Conservation (phyloP, 1,140 invertebrate species). For the Periplaneta americana region DNA sequence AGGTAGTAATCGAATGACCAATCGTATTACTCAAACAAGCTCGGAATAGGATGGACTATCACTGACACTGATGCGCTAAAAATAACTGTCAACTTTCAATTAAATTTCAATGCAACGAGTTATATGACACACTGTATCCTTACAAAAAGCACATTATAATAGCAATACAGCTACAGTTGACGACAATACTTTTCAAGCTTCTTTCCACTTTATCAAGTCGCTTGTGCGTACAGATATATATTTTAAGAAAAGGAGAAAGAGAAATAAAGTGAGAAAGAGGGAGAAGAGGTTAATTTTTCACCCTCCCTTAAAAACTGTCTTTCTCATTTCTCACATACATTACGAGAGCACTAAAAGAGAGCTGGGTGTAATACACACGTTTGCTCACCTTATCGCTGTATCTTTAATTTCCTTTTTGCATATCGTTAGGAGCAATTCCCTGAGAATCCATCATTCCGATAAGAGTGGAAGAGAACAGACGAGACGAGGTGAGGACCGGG, state of each 20-base stretch:
- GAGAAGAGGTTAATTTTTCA: neutral
- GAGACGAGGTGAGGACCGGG: neutral
- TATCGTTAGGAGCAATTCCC: slow-evolving; percentile 32
- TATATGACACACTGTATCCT: no score
- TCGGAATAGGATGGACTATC: no score
- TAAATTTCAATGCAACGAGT: no score
- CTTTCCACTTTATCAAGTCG: neutral
- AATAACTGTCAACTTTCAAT: no score
- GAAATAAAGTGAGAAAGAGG: neutral
- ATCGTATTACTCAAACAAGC: no score
- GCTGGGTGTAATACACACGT: slow-evolving; percentile 8
- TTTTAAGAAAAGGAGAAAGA: neutral
- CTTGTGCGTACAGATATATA: neutral
- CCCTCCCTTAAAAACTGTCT: neutral
- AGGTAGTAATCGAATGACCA: no score
- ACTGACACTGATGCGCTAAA: no score
- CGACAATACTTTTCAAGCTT: neutral
- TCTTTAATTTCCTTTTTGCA: slow-evolving; percentile 38
- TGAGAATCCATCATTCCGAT: slow-evolving; percentile 35
- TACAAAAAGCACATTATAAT: no score
- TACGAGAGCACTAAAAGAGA: neutral
- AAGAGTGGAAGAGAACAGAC: slow-evolving; percentile 7
- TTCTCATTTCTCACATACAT: neutral
- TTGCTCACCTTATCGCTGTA: slow-evolving; percentile 28
- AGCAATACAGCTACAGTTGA: neutral